Conservation (phyloP, 1,140 invertebrate genomes). For the Lasaia peninsularis region DNA sequence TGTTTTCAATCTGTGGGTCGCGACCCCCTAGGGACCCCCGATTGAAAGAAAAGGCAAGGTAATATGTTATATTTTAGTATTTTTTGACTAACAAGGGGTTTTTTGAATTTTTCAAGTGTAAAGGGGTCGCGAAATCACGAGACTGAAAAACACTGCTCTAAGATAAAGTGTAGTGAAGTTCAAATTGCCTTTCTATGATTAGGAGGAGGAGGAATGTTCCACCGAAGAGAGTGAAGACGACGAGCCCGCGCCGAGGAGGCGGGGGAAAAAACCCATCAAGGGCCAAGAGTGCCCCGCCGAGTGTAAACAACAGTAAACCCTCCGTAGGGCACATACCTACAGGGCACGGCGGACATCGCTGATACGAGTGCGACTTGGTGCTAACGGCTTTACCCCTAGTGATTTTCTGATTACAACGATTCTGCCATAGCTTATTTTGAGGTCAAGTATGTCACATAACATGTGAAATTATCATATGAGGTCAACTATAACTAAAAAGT, state of each 20-base stretch:
- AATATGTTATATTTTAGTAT: too few species aligned
- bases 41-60: too few species aligned
- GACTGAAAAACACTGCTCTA: too few species aligned
- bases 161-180: neutral
- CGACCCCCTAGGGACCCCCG: too few species aligned
- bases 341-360: neutral
- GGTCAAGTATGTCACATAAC: too few species aligned
- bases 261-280: constrained; percentile 41
- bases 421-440: neutral
- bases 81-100: too few species aligned
- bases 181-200: constrained; percentile 5
- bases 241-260: constrained; percentile 45
- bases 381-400: constrained; percentile 14
- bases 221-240: constrained; percentile 65
- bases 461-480: too few species aligned
- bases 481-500: too few species aligned
- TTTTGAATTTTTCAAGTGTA: too few species aligned
- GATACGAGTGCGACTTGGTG: constrained; percentile 20
- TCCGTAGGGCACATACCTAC: neutral
- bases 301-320: constrained; percentile 60
- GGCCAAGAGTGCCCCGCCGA: constrained; percentile 51
- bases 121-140: too few species aligned
- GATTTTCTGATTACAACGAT: constrained; percentile 1
- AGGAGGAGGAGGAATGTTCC: constrained; percentile 68
- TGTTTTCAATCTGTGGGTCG: too few species aligned